Conservation (phyloP, 2,113 vertebrate genomes). For the Gobio gobio region DNA sequence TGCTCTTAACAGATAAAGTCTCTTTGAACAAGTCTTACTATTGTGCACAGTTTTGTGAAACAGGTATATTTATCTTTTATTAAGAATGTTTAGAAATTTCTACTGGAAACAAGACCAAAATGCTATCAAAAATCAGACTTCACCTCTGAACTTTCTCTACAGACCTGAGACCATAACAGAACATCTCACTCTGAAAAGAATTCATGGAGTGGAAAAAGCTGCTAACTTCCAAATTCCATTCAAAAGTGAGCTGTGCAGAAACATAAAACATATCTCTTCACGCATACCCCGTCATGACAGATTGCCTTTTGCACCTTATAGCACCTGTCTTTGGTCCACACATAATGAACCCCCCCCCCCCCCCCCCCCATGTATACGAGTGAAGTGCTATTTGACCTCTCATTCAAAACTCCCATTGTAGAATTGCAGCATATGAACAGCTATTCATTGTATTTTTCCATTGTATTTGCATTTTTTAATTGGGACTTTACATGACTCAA, state of each 20-base stretch:
- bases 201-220: slow-evolving; percentile 61
- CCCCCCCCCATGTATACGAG: slow-evolving; percentile 9
- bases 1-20: too few relatives aligned
- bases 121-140: too few relatives aligned
- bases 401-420: background rate
- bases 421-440: background rate
- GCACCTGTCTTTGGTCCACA: slow-evolving; percentile 57
- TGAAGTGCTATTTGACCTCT: background rate
- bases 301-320: slow-evolving; percentile 59
- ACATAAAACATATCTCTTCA: slow-evolving; percentile 66
- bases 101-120: too few relatives aligned
- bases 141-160: background rate
- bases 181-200: slow-evolving; percentile 61
- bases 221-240: slow-evolving; percentile 47
- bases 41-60: too few relatives aligned
- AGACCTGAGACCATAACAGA: slow-evolving; percentile 27
- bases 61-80: too few relatives aligned
- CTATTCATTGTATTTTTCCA: background rate
- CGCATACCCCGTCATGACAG: slow-evolving; percentile 60
- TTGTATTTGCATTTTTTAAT: background rate
- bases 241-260: slow-evolving; percentile 45
- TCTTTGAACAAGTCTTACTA: too few relatives aligned
- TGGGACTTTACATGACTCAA: background rate
- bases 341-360: too few relatives aligned
- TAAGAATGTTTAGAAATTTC: too few relatives aligned